Evolutionary conservation across 2,797 vertebrate species (phyloP).

Genomic region (Sebastes itinus): DNA sequence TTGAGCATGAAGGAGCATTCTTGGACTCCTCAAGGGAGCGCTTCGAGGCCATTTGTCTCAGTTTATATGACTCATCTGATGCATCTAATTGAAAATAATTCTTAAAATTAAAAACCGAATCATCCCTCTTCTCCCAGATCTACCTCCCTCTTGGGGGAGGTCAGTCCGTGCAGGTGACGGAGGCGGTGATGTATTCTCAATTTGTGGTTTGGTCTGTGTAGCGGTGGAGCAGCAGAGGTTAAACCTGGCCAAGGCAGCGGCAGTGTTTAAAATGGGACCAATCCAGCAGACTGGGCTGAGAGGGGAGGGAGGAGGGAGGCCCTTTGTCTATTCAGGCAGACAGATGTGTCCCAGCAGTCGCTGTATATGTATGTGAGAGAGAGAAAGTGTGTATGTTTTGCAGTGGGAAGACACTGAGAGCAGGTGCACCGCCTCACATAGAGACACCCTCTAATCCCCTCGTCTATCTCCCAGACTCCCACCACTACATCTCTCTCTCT

Average conservation of each 20-base stretch:
- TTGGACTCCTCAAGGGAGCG: not conserved
- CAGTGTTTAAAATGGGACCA: constrained; percentile 70
- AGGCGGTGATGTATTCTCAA: constrained; percentile 19
- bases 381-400: constrained; percentile 27
- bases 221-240: constrained; percentile 28
- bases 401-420: constrained; percentile 54
- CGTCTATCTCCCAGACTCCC: constrained; percentile 59
- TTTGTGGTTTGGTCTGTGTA: constrained; percentile 2
- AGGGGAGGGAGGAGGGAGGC: constrained; percentile 11
- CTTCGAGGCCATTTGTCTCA: not conserved
- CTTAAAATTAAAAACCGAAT: constrained; percentile 34
- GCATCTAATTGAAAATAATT: constrained; percentile 28
- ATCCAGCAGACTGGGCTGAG: constrained; percentile 66
- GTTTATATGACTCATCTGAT: constrained; percentile 17
- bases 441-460: constrained; percentile 75
- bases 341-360: constrained; percentile 62
- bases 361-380: not conserved
- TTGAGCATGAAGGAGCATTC: constrained; percentile 30
- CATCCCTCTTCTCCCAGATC: not conserved
- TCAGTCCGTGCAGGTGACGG: constrained; percentile 40
- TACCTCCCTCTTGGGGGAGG: not conserved
- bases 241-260: constrained; percentile 45
- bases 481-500: constrained; percentile 9
- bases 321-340: constrained; percentile 54
- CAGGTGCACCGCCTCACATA: constrained; percentile 77